Evolutionary conservation across 23 tunicate genomes (phyloP).

Genomic region (Trididemnum clinides): DNA sequence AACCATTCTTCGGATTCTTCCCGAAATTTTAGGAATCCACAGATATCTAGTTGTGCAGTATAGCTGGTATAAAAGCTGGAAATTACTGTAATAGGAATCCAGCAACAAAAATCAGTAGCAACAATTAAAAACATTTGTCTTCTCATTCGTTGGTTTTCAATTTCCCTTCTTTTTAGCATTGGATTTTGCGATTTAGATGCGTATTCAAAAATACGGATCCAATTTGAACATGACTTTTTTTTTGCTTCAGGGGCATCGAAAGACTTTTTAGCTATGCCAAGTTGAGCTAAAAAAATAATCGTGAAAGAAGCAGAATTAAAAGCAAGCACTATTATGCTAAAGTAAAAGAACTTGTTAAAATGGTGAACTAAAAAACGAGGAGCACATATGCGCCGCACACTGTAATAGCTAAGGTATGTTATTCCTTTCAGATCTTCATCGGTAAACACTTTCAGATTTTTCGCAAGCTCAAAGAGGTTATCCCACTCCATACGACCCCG

Average conservation of each 20-base stretch:
- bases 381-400: not conserved
- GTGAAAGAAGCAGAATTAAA: not conserved
- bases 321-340: not conserved
- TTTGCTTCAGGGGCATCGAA: not conserved
- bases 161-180: not conserved
- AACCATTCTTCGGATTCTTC: slow-evolving; percentile 11
- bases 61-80: not conserved
- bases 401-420: not conserved
- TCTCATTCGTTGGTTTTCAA: not conserved
- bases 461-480: not conserved
- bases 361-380: slow-evolving; percentile 10
- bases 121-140: slow-evolving; percentile 30
- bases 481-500: not conserved
- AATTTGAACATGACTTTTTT: not conserved
- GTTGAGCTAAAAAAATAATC: not conserved
- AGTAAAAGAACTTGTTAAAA: not conserved
- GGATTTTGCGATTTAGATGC: not conserved
- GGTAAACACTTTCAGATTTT: not conserved
- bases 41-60: not conserved
- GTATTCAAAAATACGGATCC: not conserved
- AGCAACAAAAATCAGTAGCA: slow-evolving; percentile 33
- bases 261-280: slow-evolving; percentile 4
- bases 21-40: not conserved
- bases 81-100: slow-evolving; percentile 27
- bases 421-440: not conserved